Percentiles rank a stretch among this genome's conserved stretches.
Evolutionary conservation across 2,113 vertebrate genomes (phyloP).

Genomic region (Corvus hawaiiensis): DNA sequence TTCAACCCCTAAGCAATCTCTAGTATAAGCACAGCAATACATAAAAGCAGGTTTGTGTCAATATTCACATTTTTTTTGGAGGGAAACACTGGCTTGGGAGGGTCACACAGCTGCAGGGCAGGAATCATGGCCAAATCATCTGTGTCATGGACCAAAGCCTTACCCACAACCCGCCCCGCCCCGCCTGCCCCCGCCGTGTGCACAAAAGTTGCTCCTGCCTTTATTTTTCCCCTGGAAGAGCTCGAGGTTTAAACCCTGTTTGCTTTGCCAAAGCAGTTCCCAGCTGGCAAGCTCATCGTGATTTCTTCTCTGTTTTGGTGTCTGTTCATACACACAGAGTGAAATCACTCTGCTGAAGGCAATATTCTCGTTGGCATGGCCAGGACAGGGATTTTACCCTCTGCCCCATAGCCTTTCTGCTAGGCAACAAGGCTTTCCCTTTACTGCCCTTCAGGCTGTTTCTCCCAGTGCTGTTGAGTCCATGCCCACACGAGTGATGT

Average conservation of each 20-base stretch:
- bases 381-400: not conserved
- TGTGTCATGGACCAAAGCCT: not conserved
- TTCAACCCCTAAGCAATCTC: not conserved
- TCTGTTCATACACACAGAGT: not conserved
- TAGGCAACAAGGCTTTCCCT: not conserved
- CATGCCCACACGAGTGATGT: rapidly evolving
- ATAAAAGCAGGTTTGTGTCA: slow-evolving; percentile 1
- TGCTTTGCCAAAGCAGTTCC: not conserved
- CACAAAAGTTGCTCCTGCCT: not conserved
- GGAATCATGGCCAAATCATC: not conserved
- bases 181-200: rapidly evolving
- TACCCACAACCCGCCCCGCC: not conserved
- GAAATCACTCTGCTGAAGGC: not conserved
- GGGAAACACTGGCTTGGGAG: not conserved
- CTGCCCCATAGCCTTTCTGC: not conserved
- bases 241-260: not conserved
- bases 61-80: not conserved
- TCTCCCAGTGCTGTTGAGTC: not conserved
- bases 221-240: not conserved
- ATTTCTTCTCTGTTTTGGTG: not conserved
- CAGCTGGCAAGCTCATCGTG: rapidly evolving
- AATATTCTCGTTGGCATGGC: not conserved
- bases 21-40: not conserved
- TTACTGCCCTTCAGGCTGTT: not conserved
- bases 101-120: not conserved